A percentile compares a stretch with the other conserved stretches of the same genome.
Conservation (phyloP, 2,797 vertebrate genomes). For the Cynodonichthys magdalenae region DNA sequence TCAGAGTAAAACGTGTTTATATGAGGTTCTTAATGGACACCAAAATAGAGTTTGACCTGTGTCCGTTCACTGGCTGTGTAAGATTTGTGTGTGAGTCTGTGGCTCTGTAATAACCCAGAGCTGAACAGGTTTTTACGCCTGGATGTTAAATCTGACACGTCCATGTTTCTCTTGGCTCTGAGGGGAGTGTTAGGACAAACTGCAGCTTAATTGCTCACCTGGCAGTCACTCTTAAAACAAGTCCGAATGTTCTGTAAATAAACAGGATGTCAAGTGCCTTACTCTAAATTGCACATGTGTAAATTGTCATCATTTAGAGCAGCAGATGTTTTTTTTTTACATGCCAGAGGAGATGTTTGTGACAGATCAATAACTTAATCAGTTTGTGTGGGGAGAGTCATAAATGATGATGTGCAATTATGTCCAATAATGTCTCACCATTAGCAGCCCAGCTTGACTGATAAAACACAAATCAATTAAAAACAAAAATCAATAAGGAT, state of each 20-base stretch:
- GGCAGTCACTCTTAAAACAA: constrained; percentile 43
- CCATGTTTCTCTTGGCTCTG: constrained; percentile 69
- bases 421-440: constrained; percentile 35
- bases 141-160: constrained; percentile 67
- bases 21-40: constrained; percentile 26
- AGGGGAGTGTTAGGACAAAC: constrained; percentile 69
- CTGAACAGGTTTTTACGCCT: constrained; percentile 59
- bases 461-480: constrained; percentile 29
- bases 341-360: constrained; percentile 28
- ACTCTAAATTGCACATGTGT: constrained; percentile 3
- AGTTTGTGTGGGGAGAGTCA: constrained; percentile 36
- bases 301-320: constrained; percentile 34
- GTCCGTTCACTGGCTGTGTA: constrained; percentile 20
- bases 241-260: constrained; percentile 30
- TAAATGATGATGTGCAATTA: constrained; percentile 53
- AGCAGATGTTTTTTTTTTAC: constrained; percentile 21
- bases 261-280: constrained; percentile 18
- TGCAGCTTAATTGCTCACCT: constrained; percentile 59
- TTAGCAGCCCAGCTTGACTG: constrained; percentile 31
- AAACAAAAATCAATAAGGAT: constrained; percentile 43
- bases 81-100: constrained; percentile 40
- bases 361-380: constrained; percentile 61
- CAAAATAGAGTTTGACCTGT: constrained; percentile 32
- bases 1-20: constrained; percentile 31
- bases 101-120: constrained; percentile 47